Conservation (phyloP, 2,113 vertebrate genomes). For the Panthera uncia region DNA sequence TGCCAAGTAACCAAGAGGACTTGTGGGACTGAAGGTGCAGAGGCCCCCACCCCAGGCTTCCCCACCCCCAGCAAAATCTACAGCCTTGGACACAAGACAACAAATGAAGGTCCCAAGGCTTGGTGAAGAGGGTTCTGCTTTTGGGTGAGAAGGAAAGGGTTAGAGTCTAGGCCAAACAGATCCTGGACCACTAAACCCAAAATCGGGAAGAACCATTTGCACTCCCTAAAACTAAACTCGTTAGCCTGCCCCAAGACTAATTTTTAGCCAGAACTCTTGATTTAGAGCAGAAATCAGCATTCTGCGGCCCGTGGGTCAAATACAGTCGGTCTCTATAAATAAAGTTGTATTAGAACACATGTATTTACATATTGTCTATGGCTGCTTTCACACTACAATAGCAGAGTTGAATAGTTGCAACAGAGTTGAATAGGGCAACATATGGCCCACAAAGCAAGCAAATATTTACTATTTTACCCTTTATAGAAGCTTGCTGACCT, state of each 20-base stretch:
- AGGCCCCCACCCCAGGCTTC: not conserved
- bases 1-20: conserved; percentile 54
- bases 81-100: not conserved
- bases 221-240: not conserved
- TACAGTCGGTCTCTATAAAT: not conserved
- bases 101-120: not conserved
- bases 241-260: not conserved
- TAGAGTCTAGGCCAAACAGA: conserved; percentile 6
- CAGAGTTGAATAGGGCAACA: not conserved
- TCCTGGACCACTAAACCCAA: conserved; percentile 3
- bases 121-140: conserved; percentile 7
- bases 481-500: conserved; percentile 14
- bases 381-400: not conserved
- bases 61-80: not conserved
- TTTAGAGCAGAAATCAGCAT: conserved; percentile 11
- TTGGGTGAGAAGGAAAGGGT: not conserved
- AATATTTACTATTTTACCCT: not conserved
- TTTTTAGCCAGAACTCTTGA: conserved; percentile 39
- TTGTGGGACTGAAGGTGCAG: not conserved
- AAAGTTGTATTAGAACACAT: conserved; percentile 33
- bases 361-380: not conserved
- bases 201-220: conserved; percentile 41
- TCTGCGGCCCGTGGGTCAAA: not conserved
- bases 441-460: not conserved
- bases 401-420: not conserved